Base-by-base conservation (phyloP, 2,888 invertebrate species). In the Ormyrus rosae region DNA sequence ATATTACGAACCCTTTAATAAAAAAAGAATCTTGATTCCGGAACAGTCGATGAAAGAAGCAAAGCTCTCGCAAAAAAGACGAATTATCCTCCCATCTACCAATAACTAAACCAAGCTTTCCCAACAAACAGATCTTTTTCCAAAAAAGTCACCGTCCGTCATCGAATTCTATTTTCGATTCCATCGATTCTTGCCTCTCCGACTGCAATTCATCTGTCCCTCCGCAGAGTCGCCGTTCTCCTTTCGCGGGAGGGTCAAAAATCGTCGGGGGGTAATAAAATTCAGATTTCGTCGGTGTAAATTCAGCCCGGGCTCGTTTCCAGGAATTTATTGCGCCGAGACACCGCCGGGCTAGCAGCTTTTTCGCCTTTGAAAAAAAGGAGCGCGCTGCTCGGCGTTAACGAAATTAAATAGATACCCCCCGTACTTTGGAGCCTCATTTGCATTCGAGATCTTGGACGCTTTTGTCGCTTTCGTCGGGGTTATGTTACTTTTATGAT, bases 231-330 rank as follows among this genome's bases (percentile, higher is more conserved):
- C 60, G 58, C 63, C 34, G 58, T 19, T 56, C 48, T 65, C 82
- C 60, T 80, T 82, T 65, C 80, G 56, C 51, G 81, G 78, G 79
- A 64, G 79, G 45, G 78, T 56, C 70, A 67, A 76, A 76, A 70
- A 64, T 72, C 70, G 78, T 53, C 50, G 74, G 10, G 9, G n/a
- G 70, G 82, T 83, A 86, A 87, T 86, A 87, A 87, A 86, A 87
- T 87, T 87, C 86, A 84, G 82, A 85, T 85, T 85, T 76, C 61
- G 71, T 67, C 34, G 71, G 64, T 65, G 74, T 78, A 63, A 78
- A 78, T 78, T 81, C 58, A 10, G 84, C 34, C 34, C 80, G 83
- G 69, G 34, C 67, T 83, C 78, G 82, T 81, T 76, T 83, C 80
- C 82, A 83, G 82, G 82, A 84, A 87, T 85, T 86, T 86, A 87